Percentiles rank a stretch among this genome's conserved stretches.
Evolutionary conservation across 2,888 invertebrate species (phyloP).

Genomic region (Sisyra nigra): DNA sequence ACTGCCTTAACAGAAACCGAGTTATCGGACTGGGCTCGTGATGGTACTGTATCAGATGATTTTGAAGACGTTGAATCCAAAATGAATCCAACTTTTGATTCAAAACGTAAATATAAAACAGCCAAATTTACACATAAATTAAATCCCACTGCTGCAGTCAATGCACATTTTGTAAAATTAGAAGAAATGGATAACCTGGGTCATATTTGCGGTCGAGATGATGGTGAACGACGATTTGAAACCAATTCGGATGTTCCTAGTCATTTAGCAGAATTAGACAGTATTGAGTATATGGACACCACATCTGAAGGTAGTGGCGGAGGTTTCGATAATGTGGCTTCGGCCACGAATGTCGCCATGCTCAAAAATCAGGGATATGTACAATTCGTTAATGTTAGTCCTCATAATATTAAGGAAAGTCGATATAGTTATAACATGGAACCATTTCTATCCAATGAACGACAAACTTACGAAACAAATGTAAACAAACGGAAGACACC

Average conservation of each 20-base stretch:
- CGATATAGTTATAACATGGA: too few relatives aligned
- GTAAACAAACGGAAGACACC: too few relatives aligned
- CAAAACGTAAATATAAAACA: conserved; percentile 18
- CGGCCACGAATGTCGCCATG: conserved; percentile 32
- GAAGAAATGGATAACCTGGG: conserved; percentile 25
- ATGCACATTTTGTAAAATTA: conserved; percentile 20
- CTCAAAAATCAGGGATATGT: conserved; percentile 48
- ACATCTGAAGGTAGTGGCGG: conserved; percentile 61
- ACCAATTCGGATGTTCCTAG: conserved; percentile 28
- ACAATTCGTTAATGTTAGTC: conserved; percentile 38
- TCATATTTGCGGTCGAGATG: conserved; percentile 24
- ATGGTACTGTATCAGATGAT: conserved; percentile 62
- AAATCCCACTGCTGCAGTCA: conserved; percentile 17
- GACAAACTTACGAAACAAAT: too few relatives aligned
- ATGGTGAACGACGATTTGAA: conserved; percentile 17
- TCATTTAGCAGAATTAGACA: conserved; percentile 43
- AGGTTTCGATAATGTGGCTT: conserved; percentile 38
- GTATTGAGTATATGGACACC: conserved; percentile 76
- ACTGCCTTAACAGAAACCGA: conserved; percentile 71
- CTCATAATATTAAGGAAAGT: conserved; percentile 2
- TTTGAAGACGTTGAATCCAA: conserved; percentile 47
- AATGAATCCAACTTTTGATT: conserved; percentile 32
- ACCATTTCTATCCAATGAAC: too few relatives aligned
- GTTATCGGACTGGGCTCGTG: conserved; percentile 78
- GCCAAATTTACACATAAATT: conserved; percentile 19